Base-by-base conservation (phyloP, 2,113 vertebrate species). In the Neogobius melanostomus region DNA sequence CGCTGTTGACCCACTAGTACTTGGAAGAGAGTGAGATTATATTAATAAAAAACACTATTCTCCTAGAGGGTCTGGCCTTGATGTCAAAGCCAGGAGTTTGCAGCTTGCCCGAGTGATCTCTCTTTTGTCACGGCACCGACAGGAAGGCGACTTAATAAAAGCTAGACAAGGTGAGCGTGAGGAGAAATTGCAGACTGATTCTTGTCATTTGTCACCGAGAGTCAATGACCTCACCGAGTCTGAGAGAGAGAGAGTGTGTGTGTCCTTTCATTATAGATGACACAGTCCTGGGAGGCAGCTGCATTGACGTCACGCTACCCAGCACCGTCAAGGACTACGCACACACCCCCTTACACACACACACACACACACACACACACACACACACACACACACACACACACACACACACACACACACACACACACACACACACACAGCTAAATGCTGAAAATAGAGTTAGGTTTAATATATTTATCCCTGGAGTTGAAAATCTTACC, bases 291-390 rank as follows among this genome's bases (percentile, higher is more conserved):
- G 81, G 86, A 88, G 89, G 86, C 85, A 86, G 84, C 86, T 84
- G 88, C 89, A 88, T 88, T 90, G 88, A 91, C 89, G 88, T 91
- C 89, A 91, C 36, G 62, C 64, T 83, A 82, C 74, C 82, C 76
- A 74, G 75, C 16, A 17, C 83, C 14, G 72, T 87, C 82, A 67
- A 71, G 82, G 61, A 79, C 75, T 45, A 12, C 46, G 43, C 66
- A 54, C 54, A 42, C 54, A 17, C 66, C 51, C 72, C 46, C 71
- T 82, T 83, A 36, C 28, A 36, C 28, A 36, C 28, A 36, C 28
- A 21, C 21, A 21, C 21, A 21, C 21, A 21, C 21, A 21, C 21
- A 36, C 28, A 36, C 28, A 36, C 28, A 36, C 28, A 2, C 28
- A 36, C 28, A 36, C 28, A 36, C 28, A 36, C 28, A 21, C 21